Base-by-base conservation (phyloP, 1,140 invertebrate genomes). In the Caenorhabditis tropicalis region DNA sequence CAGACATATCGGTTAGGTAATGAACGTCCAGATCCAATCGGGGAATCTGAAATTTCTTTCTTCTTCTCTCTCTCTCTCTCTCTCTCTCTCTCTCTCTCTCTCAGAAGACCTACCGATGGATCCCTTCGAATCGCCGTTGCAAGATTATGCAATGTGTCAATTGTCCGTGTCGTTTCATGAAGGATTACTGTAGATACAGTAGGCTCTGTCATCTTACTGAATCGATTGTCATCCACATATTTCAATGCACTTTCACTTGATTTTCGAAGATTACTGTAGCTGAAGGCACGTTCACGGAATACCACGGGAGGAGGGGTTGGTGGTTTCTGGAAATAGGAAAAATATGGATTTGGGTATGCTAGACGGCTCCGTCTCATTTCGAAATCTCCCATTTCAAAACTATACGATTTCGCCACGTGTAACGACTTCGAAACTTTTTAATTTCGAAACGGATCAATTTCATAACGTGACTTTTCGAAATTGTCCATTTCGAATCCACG, bases 231-330 rank as follows among this genome's bases (percentile, higher is more conserved):
- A 15, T 74, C 65, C n/a, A 74, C 36, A 24, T 74, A 74, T 74
- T 74, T 74, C 36, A 74, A 24, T 19, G 65, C 65, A 43, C 65
- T 74, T 46, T 74, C 65, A 43, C 65, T 74, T 0, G 65, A 74
- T 43, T 74, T 74, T 36, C 65, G 33, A 15, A 74, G 36, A 27
- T 74, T 74, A 43, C 65, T 74, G 36, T 43, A 74, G 36, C 65
- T 74, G 36, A 74, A 74, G 24, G 65, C 65, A 74, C 65, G 65
- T 46, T 74, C 65, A 43, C 65, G 65, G 36, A 74, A 74, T 46
- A 74, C 36, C 1, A 74, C 65, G 0, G 65, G 33, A 2, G 31
- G 31, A 1, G 65, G 65, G 19, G 65, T 74, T 1, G 65, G 65
- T 1, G 65, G 65, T 24, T 74, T 74, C 65, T 74, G 65, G n/a